Conservation (phyloP, 2,113 vertebrate genomes). For the Tretioscincus oriximinensis region DNA sequence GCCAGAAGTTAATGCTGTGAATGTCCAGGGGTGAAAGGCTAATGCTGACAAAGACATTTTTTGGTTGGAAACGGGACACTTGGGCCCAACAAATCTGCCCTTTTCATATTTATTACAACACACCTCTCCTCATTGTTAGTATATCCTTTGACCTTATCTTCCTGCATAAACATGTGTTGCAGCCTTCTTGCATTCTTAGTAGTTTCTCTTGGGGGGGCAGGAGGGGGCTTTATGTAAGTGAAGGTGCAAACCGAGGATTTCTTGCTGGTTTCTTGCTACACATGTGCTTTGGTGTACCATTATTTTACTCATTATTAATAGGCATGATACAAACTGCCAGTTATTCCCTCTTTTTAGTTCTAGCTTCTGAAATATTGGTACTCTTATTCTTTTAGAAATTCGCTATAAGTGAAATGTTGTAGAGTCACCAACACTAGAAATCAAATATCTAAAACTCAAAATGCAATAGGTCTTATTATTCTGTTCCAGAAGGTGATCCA, state of each 20-base stretch:
- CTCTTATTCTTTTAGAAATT: neutral
- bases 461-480: too few relatives aligned
- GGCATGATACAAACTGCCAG: neutral
- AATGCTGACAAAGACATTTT: conserved; percentile 71
- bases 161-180: conserved; percentile 71
- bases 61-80: conserved; percentile 63
- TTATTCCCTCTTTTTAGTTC: neutral
- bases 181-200: conserved; percentile 67
- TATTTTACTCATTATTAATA: conserved; percentile 20
- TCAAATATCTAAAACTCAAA: neutral
- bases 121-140: conserved; percentile 63
- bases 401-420: neutral
- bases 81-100: conserved; percentile 64
- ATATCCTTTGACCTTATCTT: conserved; percentile 63
- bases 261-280: conserved; percentile 44
- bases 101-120: conserved; percentile 71
- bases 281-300: conserved; percentile 5
- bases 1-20: conserved; percentile 65
- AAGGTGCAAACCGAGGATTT: neutral
- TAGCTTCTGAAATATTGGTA: neutral
- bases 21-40: conserved; percentile 70
- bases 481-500: too few relatives aligned
- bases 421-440: neutral
- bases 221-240: conserved; percentile 35
- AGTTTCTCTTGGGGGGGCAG: conserved; percentile 51